These are phyloP conservation scores for Sebastes hopkinsi DNA, from an alignment of 2,797 vertebrate species.

Conservation along the genomic window DNA sequence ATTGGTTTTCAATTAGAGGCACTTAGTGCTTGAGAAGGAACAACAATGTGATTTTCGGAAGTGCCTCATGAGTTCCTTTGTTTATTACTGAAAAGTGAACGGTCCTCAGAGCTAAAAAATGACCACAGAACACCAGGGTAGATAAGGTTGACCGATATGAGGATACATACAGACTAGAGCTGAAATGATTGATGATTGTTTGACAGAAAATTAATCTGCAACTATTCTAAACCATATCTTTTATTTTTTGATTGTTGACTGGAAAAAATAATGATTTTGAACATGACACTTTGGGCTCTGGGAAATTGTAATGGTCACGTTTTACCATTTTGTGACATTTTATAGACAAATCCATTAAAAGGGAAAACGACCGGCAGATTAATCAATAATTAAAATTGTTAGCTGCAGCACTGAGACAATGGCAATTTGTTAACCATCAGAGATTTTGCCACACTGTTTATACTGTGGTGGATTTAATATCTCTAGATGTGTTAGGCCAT, in stretches of 20 bases:
- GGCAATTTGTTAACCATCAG: neutral
- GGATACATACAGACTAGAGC: neutral
- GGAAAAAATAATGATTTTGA: neutral
- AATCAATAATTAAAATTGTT: neutral
- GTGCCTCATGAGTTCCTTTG: neutral
- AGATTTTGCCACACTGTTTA: neutral
- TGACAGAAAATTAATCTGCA: too few species aligned
- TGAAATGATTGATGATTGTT: neutral
- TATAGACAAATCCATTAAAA: neutral
- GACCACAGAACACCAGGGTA: neutral
- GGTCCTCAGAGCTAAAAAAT: neutral
- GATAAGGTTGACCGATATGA: neutral
- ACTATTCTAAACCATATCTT: neutral
- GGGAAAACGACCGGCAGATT: neutral
- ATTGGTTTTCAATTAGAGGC: constrained; percentile 29
- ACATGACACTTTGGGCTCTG: neutral
- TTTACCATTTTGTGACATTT: neutral
- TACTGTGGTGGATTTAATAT: neutral
- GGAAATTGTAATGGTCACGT: neutral
- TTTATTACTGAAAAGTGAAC: neutral
- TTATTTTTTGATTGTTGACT: neutral
- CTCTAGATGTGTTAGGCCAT: neutral
- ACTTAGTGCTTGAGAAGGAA: neutral
- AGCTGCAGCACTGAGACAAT: neutral
- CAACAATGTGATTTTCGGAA: constrained; percentile 4